Conservation (phyloP, 2,113 vertebrate genomes). For the Mionectes macconnelli region DNA sequence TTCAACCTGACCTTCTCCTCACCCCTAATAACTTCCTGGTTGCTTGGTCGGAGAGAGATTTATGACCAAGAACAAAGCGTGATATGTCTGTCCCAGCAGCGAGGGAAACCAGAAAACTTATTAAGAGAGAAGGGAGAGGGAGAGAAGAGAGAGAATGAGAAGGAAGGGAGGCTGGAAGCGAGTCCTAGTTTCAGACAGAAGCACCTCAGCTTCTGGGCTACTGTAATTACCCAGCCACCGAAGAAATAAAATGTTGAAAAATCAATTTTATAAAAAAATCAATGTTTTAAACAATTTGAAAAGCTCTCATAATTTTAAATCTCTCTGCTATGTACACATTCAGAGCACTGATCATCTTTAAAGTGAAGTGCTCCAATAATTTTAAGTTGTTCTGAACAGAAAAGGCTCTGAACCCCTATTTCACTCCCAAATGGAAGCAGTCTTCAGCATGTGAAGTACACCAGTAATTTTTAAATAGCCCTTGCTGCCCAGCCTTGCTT, state of each 20-base stretch:
- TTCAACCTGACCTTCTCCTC: constrained; percentile 75
- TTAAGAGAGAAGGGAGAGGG: neutral
- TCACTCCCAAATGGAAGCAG: constrained; percentile 57
- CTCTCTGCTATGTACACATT: constrained; percentile 8
- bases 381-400: constrained; percentile 58
- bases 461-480: constrained; percentile 27
- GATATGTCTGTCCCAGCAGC: constrained; percentile 70
- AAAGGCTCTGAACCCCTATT: neutral
- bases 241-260: constrained; percentile 71
- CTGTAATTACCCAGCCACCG: constrained; percentile 70
- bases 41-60: constrained; percentile 71
- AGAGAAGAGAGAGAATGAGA: neutral
- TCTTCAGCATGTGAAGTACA: constrained; percentile 43
- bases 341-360: constrained; percentile 65
- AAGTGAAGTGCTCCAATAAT: constrained; percentile 62
- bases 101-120: constrained; percentile 65
- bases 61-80: constrained; percentile 75
- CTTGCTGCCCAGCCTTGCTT: neutral
- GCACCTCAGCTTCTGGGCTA: constrained; percentile 20
- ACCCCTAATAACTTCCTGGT: constrained; percentile 76
- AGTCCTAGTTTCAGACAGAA: constrained; percentile 32
- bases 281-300: constrained; percentile 78
- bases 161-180: neutral
- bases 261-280: constrained; percentile 78
- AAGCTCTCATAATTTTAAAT: constrained; percentile 73